These are phyloP conservation scores for Gallinago undulata DNA, from an alignment of 2,113 vertebrate species.

Conservation along the genomic window DNA sequence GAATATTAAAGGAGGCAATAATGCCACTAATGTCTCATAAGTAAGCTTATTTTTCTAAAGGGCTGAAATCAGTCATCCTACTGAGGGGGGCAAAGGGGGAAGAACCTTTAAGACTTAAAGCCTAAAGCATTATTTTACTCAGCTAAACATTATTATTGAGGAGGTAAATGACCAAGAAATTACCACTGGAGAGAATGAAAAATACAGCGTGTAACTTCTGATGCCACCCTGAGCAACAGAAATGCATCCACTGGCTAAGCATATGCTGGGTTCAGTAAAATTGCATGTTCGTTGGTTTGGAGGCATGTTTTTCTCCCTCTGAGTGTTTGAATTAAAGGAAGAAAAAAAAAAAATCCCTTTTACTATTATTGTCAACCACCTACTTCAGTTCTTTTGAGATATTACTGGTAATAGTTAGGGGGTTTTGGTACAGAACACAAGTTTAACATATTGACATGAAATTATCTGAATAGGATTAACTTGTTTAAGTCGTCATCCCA, in stretches of 20 bases:
- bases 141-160: slow-evolving; percentile 53
- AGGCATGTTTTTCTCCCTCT: slow-evolving; percentile 26
- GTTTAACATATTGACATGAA: background rate
- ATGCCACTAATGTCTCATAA: slow-evolving; percentile 80
- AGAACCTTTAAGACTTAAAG: slow-evolving; percentile 66
- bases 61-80: slow-evolving; percentile 73
- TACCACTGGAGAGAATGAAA: slow-evolving; percentile 50
- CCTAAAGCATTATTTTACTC: slow-evolving; percentile 63
- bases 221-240: slow-evolving; percentile 35
- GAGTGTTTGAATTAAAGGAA: slow-evolving; percentile 31
- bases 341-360: background rate
- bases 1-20: slow-evolving; percentile 87
- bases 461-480: background rate
- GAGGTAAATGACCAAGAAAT: slow-evolving; percentile 39
- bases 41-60: slow-evolving; percentile 81
- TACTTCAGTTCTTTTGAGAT: background rate
- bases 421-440: background rate
- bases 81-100: slow-evolving; percentile 35
- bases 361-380: slow-evolving; percentile 26
- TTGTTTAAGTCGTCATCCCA: background rate
- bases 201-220: slow-evolving; percentile 29
- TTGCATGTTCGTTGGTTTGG: slow-evolving; percentile 15
- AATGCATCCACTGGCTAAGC: slow-evolving; percentile 13
- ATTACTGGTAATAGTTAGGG: background rate
- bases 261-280: background rate